A percentile compares a stretch with the other conserved stretches of the same genome.
Evolutionary conservation across 2,888 invertebrate genomes (phyloP).

Genomic region (Melieria omissa): DNA sequence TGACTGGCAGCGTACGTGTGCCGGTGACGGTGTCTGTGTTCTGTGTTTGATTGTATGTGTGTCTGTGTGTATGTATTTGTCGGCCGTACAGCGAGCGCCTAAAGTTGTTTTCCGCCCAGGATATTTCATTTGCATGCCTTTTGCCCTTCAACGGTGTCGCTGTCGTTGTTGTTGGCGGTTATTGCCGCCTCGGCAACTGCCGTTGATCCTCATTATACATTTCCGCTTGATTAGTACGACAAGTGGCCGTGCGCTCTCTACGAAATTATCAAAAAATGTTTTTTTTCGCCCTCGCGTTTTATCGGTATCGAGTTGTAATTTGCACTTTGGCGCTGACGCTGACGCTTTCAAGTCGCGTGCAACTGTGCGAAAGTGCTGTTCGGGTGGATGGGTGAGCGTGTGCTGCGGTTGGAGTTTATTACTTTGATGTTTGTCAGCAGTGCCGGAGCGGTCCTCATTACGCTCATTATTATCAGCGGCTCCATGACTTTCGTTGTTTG

Average conservation of each 20-base stretch:
- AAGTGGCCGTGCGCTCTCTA: constrained; percentile 46
- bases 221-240: constrained; percentile 51
- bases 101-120: constrained; percentile 31
- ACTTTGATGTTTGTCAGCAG: constrained; percentile 26
- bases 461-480: no score
- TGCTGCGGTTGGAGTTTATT: constrained; percentile 29
- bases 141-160: constrained; percentile 31
- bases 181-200: constrained; percentile 9
- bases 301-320: constrained; percentile 24
- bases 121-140: constrained; percentile 37
- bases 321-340: constrained; percentile 3
- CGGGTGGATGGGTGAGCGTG: constrained; percentile 2
- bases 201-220: constrained; percentile 47
- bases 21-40: no score
- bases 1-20: no score
- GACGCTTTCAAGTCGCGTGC: background rate
- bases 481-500: no score
- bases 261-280: background rate
- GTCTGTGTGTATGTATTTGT: background rate
- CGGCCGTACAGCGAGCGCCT: constrained; percentile 4
- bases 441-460: no score
- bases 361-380: background rate
- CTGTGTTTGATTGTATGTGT: background rate
- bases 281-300: constrained; percentile 7
- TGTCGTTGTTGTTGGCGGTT: background rate